phyloP scores from a whole-genome alignment of 2,797 vertebrate species.

The Sebastes melanostomus region DNA sequence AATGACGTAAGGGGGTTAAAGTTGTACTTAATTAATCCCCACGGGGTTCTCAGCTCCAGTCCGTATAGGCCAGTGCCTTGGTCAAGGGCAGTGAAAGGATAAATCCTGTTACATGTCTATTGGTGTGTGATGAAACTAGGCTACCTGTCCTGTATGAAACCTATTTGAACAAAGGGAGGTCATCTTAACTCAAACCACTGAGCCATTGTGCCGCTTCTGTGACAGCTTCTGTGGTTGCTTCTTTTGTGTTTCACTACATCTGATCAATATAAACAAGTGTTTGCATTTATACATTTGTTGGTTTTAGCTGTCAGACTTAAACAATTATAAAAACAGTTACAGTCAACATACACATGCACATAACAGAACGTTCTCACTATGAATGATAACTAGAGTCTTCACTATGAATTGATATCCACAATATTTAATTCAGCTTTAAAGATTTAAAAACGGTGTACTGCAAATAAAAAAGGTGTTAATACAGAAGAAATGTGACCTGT shows the following conservation, averaged over 20 bases:
- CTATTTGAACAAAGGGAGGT: background rate
- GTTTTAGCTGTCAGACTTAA: background rate
- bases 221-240: background rate
- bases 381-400: background rate
- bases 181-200: background rate
- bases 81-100: constrained; percentile 21
- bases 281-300: background rate
- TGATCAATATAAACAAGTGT: background rate
- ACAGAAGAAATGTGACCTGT: background rate
- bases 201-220: background rate
- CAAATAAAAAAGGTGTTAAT: background rate
- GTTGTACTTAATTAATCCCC: constrained; percentile 29
- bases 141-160: background rate
- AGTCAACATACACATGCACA: background rate
- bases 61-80: background rate
- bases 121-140: constrained; percentile 16
- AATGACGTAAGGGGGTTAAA: constrained; percentile 21
- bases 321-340: background rate
- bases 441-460: background rate
- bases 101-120: constrained; percentile 2
- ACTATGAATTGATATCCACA: background rate
- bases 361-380: background rate
- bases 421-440: background rate
- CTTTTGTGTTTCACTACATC: background rate
- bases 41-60: background rate